Conservation (phyloP, 2,797 vertebrate species). For the Masticophis lateralis region DNA sequence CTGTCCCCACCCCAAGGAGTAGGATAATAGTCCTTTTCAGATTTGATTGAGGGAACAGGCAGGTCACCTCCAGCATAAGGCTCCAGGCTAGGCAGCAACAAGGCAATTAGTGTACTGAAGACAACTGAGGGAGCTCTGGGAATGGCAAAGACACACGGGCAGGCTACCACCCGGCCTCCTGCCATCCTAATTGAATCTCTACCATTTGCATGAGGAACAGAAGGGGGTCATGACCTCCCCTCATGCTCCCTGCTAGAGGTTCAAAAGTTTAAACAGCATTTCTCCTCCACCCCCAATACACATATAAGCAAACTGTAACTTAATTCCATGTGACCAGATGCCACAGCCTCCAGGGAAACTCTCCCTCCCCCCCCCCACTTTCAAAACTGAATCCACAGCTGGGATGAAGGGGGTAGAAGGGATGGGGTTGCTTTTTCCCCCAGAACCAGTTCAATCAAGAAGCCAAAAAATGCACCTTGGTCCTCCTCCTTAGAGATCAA, state of each 20-base stretch:
- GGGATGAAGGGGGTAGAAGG: not conserved
- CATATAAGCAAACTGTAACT: slow-evolving; percentile 6
- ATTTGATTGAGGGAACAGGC: slow-evolving; percentile 13
- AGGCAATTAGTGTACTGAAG: slow-evolving; percentile 32
- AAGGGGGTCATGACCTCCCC: slow-evolving; percentile 33
- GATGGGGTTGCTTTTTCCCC: not conserved
- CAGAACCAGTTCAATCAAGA: not conserved
- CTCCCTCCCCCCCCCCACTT: not conserved
- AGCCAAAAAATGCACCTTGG: not conserved
- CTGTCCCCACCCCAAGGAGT: not conserved
- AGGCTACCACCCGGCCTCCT: slow-evolving; percentile 33
- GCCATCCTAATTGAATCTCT: slow-evolving; percentile 35
- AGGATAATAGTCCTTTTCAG: slow-evolving; percentile 36
- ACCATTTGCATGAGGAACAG: slow-evolving; percentile 24
- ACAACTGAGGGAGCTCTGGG: slow-evolving; percentile 9
- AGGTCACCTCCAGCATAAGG: slow-evolving; percentile 22
- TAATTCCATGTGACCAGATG: not conserved
- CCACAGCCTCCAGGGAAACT: not conserved
- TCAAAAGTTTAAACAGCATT: slow-evolving; percentile 38
- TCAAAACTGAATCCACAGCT: not conserved
- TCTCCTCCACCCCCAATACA: not conserved
- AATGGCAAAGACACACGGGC: slow-evolving; percentile 16
- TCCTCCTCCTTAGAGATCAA: not conserved
- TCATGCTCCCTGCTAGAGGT: slow-evolving; percentile 31
- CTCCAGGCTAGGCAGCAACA: slow-evolving; percentile 28